A percentile compares a stretch with the other conserved stretches of the same genome.
Conservation (phyloP, 2,113 vertebrate species). For the Ictalurus punctatus region DNA sequence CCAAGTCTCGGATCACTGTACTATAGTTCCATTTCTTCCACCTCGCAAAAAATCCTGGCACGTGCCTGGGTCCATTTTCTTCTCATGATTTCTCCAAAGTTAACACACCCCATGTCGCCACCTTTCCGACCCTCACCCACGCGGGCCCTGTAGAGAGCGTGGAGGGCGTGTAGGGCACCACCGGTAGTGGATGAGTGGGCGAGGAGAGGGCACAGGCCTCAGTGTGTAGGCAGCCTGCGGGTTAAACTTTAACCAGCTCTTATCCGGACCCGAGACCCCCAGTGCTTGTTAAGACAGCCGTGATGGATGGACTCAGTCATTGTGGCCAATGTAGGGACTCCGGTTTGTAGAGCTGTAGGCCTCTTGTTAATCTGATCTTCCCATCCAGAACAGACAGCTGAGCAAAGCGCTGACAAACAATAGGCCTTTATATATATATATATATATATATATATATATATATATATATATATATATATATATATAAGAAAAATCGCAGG, state of each 20-base stretch:
- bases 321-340: constrained; percentile 63
- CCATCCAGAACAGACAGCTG: constrained; percentile 69
- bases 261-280: constrained; percentile 72
- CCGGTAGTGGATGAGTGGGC: constrained; percentile 18
- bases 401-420: constrained; percentile 52
- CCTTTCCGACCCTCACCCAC: constrained; percentile 56
- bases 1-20: neutral
- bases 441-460: too few relatives aligned
- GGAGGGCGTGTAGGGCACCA: constrained; percentile 33
- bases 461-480: too few relatives aligned
- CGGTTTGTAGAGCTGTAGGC: constrained; percentile 62
- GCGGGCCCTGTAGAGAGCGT: constrained; percentile 34
- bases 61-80: constrained; percentile 23
- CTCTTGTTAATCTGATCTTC: constrained; percentile 75
- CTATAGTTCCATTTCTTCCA: neutral
- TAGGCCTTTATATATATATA: neutral
- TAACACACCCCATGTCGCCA: constrained; percentile 8
- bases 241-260: constrained; percentile 96
- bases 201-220: constrained; percentile 49
- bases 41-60: constrained; percentile 16
- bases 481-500: neutral
- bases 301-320: constrained; percentile 78
- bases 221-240: constrained; percentile 75
- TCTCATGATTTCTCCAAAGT: neutral
- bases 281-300: constrained; percentile 74